Percentiles rank a stretch among this genome's conserved stretches.
Evolutionary conservation across 2,888 invertebrate genomes (phyloP).

Genomic region (Onchidella celtica): DNA sequence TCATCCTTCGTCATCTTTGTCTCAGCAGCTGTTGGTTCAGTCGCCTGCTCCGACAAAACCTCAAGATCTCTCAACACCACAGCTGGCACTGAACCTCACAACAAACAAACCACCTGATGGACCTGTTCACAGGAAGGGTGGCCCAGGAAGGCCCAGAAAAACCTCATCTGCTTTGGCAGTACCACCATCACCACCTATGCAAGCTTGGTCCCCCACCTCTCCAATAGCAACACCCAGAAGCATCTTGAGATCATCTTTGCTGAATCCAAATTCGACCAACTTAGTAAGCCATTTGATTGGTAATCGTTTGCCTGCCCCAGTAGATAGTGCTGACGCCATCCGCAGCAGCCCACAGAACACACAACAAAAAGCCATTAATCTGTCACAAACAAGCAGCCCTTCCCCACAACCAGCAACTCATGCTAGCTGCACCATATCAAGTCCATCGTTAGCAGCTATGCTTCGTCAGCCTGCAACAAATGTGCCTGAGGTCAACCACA

Average conservation of each 20-base stretch:
- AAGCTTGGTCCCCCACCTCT: not conserved
- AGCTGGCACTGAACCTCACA: constrained; percentile 34
- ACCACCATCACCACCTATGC: not conserved
- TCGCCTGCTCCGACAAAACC: not conserved
- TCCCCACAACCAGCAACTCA: constrained; percentile 1
- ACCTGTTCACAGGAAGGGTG: not conserved
- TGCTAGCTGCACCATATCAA: constrained; percentile 17
- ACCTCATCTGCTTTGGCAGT: not conserved
- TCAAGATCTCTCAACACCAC: not conserved
- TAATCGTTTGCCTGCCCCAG: not conserved
- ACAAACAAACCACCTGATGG: constrained; percentile 1
- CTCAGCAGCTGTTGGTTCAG: not conserved
- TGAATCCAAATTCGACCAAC: not conserved
- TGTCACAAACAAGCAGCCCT: constrained; percentile 8
- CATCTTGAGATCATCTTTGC: constrained; percentile 24
- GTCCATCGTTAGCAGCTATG: constrained; percentile 42
- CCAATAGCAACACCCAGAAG: not conserved
- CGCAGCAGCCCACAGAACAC: not conserved
- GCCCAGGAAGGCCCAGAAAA: not conserved
- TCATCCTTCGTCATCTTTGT: not conserved
- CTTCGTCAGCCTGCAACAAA: constrained; percentile 32
- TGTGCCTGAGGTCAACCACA: not conserved
- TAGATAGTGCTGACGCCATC: not conserved
- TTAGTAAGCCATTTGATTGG: not conserved
- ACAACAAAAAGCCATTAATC: constrained; percentile 6